Conservation (phyloP, 2,797 vertebrate genomes). For the Liparis tanakae region DNA sequence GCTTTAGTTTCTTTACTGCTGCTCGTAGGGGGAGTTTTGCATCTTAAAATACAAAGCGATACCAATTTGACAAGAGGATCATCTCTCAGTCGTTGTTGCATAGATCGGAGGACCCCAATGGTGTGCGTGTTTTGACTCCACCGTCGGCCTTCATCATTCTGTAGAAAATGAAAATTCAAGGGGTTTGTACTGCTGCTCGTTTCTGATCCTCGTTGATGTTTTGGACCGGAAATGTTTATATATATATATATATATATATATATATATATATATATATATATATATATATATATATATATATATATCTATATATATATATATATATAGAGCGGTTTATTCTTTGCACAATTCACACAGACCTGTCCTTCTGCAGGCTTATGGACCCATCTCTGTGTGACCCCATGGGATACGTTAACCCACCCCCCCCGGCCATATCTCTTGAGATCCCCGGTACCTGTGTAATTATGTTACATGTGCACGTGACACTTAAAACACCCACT, state of each 20-base stretch:
- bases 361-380: constrained; percentile 28
- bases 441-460: constrained; percentile 69
- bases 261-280: constrained; percentile 7
- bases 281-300: background rate
- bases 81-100: background rate
- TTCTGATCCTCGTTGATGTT: constrained; percentile 13
- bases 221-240: background rate
- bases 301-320: too few relatives aligned
- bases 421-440: constrained; percentile 41
- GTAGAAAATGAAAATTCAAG: background rate
- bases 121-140: background rate
- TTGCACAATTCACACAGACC: constrained; percentile 19
- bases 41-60: background rate
- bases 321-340: constrained; percentile 18
- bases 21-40: too few relatives aligned
- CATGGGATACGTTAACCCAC: constrained; percentile 58
- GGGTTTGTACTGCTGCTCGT: background rate
- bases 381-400: constrained; percentile 45
- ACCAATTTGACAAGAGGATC: background rate
- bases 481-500: constrained; percentile 73
- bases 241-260: too few relatives aligned
- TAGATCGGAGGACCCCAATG: background rate
- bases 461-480: constrained; percentile 69
- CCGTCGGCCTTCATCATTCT: constrained; percentile 7
- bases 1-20: too few relatives aligned